Evolutionary conservation across 2,797 vertebrate genomes (phyloP), one percentile per base, ranked within the genome.

Genomic region (Rhadinocentrus ornatus): DNA sequence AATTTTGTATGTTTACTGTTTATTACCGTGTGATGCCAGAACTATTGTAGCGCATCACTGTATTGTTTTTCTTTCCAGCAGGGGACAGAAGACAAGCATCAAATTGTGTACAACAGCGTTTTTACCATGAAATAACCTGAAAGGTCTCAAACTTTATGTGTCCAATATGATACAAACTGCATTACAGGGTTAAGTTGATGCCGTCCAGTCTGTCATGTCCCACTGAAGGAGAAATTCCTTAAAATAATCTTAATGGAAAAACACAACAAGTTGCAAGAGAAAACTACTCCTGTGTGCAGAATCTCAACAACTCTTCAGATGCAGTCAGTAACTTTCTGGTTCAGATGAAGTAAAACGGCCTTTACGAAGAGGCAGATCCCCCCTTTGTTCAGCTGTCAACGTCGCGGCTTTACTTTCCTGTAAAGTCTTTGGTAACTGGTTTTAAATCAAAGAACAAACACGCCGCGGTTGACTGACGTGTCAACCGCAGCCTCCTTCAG

Each of bases 401-500:
- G 1, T 26, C 13, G 8, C 58, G 13, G 69, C 61, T 77, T 62
- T 34, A 41, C 58, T 68, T 34, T 52, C 69, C 76, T 62, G 60
- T 76, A 62, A 74, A 85, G 66, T 81, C 77, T 65, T 77, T n/a
- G 62, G 34, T 66, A 31, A 68, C 50, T n/a, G 64, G 71, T 77
- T 80, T 80, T 37, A 65, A 79, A 66, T 82, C 75, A 67, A 73
- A 80, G 59, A 78, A 64, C 66, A 84, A 86, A 80, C 66, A 52
- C 4, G 3, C 56, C 1, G 61, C 78, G 16, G 54, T 20, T 79
- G 86, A 90, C 61, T 86, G 86, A 84, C 66, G 41, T 62, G 75
- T 71, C 73, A 88, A 78, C 78, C 80, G 58, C 50, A 7, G 52
- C 71, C 71, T 84, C 72, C 73, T 57, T 88, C 69, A 82, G 81